phyloP scores from a whole-genome alignment of 2,888 invertebrate genomes.

The Caenorhabditis uteleia region DNA sequence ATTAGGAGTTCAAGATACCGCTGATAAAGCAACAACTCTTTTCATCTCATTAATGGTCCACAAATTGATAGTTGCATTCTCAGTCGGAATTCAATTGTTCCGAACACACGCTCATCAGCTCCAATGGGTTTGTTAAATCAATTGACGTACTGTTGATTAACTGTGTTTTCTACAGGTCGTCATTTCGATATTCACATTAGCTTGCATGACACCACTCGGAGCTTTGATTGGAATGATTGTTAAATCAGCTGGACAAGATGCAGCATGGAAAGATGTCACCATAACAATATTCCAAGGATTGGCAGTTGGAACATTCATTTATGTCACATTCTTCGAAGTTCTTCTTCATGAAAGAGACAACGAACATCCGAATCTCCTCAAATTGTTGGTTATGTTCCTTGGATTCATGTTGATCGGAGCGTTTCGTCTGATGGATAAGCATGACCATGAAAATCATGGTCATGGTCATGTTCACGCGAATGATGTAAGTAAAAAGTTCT shows the following conservation, averaged over 20 bases:
- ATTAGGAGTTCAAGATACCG: constrained; percentile 57
- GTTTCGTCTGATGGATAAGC: constrained; percentile 49
- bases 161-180: constrained; percentile 34
- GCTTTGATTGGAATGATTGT: constrained; percentile 61
- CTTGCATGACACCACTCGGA: constrained; percentile 79
- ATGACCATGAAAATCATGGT: constrained; percentile 16
- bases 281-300: constrained; percentile 78
- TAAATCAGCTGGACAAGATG: constrained; percentile 39
- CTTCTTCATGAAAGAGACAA: constrained; percentile 69
- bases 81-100: constrained; percentile 72
- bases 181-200: constrained; percentile 70
- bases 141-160: not conserved
- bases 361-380: constrained; percentile 68
- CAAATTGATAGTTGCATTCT: constrained; percentile 74
- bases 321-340: constrained; percentile 90
- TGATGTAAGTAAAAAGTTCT: not conserved
- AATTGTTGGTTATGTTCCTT: constrained; percentile 62
- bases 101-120: constrained; percentile 68
- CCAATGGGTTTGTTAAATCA: constrained; percentile 49
- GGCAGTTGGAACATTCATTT: constrained; percentile 88
- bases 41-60: constrained; percentile 68
- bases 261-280: constrained; percentile 40
- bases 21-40: constrained; percentile 44
- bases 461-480: constrained; percentile 15
- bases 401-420: constrained; percentile 66